Base-by-base conservation (phyloP, 2,113 vertebrate species). In the Rallus limicola region DNA sequence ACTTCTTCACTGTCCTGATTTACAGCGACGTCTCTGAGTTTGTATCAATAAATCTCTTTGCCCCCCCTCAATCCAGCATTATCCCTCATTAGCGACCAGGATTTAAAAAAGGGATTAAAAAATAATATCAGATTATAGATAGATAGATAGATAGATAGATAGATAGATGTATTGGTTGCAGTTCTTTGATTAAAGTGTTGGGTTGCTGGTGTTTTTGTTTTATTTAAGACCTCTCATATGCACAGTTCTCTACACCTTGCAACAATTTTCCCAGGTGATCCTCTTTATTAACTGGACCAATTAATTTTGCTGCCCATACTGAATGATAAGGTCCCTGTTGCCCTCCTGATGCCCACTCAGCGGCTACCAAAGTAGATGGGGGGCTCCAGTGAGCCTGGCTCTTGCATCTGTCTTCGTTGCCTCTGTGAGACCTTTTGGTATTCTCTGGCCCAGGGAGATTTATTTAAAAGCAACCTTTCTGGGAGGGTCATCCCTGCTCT, bases 11-110 rank as follows among this genome's bases (percentile, higher is more conserved):
- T 96, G 86, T 84, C 85, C 95, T 97, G 96, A 97, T 97, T 98
- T 97, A 95, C 93, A 96, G 92, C 36, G 16, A 65, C 52, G 10
- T 85, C 90, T 97, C 86, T 88, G 93, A 95, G 93, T 94, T 97
- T 86, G 71, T 97, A 92, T 95, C 92, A 95, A 92, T 81, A 97
- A 98, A 97, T 97, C 96, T 90, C 95, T 96, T 94, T 96, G 96
- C 91, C 81, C 97, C 93, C 68, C 97, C 76, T 96, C 92, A 92
- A 4, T 84, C 92, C 74, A 92, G 91, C 87, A 95, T 98, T 97
- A 97, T 96, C 97, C 87, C 89, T 97, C 94, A 96, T 96, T 97
- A 98, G 86, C 7, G 56, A 94, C 79, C 81, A 34, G 12, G 92
- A 91, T 96, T 97, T 97, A 3, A 96, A 79, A 92, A 92, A 83